Percentiles rank a stretch among this genome's conserved stretches.
Evolutionary conservation across 2,888 invertebrate species (phyloP).

Genomic region (Andrena minutula): DNA sequence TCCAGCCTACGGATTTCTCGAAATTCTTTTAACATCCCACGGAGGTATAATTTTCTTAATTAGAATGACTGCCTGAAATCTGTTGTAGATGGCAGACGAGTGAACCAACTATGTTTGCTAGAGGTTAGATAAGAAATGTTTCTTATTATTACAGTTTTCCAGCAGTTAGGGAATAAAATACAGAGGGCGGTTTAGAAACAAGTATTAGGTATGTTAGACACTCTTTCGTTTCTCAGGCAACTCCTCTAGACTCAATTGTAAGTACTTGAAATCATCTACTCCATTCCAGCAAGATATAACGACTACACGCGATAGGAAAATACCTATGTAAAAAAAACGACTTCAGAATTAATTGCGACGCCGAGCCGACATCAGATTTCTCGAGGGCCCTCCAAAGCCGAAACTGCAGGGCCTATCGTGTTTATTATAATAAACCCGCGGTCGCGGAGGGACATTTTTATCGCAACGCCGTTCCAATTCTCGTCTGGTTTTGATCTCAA

Average conservation of each 20-base stretch:
- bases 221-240: too few relatives aligned
- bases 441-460: constrained; percentile 22
- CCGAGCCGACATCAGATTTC: not conserved
- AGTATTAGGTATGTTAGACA: too few relatives aligned
- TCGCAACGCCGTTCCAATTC: constrained; percentile 21
- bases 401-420: not conserved
- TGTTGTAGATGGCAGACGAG: too few relatives aligned
- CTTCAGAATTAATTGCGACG: not conserved
- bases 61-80: not conserved
- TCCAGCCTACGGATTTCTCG: not conserved
- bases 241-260: too few relatives aligned
- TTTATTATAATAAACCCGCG: constrained; percentile 6
- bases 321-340: not conserved
- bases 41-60: not conserved
- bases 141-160: too few relatives aligned
- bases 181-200: too few relatives aligned
- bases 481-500: constrained; percentile 9
- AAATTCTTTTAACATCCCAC: not conserved
- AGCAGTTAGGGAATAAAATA: too few relatives aligned
- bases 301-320: not conserved
- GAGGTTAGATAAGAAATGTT: too few relatives aligned
- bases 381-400: constrained; percentile 5
- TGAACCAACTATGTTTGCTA: too few relatives aligned
- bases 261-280: too few relatives aligned
- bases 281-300: too few relatives aligned